Base-by-base conservation (phyloP, 2,888 invertebrate genomes). In the Selenia dentaria region DNA sequence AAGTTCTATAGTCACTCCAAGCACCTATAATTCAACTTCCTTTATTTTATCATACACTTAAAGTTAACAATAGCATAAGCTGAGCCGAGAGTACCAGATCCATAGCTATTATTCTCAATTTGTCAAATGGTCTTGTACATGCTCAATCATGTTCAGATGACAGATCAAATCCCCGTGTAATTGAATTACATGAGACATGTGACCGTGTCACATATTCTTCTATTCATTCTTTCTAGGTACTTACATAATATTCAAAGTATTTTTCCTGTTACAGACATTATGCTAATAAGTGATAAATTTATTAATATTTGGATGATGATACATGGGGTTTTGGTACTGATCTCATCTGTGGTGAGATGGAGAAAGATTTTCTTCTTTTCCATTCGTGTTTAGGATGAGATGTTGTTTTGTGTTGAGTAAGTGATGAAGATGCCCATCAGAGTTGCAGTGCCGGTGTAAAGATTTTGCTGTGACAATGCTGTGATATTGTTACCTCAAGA, bases 41-140 rank as follows among this genome's bases (percentile, higher is more conserved):
- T 18, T 18, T 18, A 18, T 18, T 18, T 18, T 4, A 18, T 18
- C 18, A 2, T 18, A 18, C 18, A 18, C 3, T 4, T 10, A 26
- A 10, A 33, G 35, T 37, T 39, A 24, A 16, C 27, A 11, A 35
- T 32, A 35, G 31, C 28, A n/a, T n/a, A n/a, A n/a, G n/a, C n/a
- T n/a, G n/a, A n/a, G n/a, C 36, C 37, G 25, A 48, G 54, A 51
- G 51, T 46, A 10, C 39, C 14, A 31, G 49, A 54, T 35, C 66
- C 69, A 71, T 4, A 70, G 66, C 70, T 64, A 74, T 82, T 83
- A 81, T 72, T 77, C 76, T 73, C 80, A 83, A 84, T 85, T 84
- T 83, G 75, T 74, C 83, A 83, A 83, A 80, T 71, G 64, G 68
- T 57, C 57, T 61, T 72, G 74, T 64, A 62, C 59, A 64, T 62